These are phyloP conservation scores for Platysternon megacephalum DNA, from an alignment of 2,113 vertebrate species.

Conservation along the genomic window DNA sequence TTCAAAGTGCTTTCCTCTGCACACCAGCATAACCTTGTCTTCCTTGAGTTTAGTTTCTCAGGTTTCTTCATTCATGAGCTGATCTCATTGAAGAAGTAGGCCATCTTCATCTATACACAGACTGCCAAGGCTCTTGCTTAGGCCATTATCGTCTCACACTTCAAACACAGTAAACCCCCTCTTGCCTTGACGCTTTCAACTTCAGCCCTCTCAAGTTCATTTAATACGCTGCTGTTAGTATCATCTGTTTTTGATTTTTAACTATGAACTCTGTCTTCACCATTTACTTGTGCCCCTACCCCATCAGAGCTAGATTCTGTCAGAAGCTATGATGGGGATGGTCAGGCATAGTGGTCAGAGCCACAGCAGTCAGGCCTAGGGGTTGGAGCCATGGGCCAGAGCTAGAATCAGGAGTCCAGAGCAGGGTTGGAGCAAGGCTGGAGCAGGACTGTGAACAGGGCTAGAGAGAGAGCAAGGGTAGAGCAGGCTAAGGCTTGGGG, in stretches of 20 bases:
- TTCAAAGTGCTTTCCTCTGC: neutral
- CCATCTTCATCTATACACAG: neutral
- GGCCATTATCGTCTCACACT: neutral
- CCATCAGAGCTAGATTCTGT: neutral
- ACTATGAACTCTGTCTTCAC: neutral
- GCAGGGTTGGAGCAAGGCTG: neutral
- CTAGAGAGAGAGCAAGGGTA: no score
- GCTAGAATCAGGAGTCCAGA: neutral
- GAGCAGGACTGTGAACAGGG: neutral
- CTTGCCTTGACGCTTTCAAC: neutral
- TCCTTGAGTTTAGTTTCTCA: neutral
- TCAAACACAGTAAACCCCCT: neutral
- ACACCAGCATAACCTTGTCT: neutral
- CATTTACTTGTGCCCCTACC: neutral
- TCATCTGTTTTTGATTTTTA: neutral
- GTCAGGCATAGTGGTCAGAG: neutral
- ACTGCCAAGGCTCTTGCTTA: neutral
- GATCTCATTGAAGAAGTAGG: neutral
- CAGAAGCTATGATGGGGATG: neutral
- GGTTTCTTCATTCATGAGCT: neutral
- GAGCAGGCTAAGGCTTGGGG: neutral
- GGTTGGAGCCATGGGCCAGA: neutral
- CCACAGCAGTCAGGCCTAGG: neutral
- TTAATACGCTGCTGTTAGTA: neutral
- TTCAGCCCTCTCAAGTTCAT: neutral